Evolutionary conservation across 2,888 invertebrate genomes (phyloP).

Genomic region (Macaria notata): DNA sequence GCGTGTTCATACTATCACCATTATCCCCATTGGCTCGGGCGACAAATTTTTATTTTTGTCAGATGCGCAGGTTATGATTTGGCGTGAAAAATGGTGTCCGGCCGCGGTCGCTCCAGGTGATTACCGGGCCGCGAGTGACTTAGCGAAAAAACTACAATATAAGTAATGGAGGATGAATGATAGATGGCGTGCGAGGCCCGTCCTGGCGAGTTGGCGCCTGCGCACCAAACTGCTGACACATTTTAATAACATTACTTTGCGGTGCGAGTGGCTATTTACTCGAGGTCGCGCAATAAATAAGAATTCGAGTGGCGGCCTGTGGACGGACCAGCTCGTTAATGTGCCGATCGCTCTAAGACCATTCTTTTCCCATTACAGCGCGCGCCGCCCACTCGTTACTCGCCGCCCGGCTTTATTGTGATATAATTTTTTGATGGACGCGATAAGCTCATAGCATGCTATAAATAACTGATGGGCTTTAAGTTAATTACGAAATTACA

Average conservation of each 20-base stretch:
- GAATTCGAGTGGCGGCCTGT: conserved; percentile 67
- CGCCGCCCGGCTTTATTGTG: conserved; percentile 32
- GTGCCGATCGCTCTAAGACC: conserved; percentile 64
- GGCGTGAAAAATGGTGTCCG: conserved; percentile 79
- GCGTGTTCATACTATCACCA: conserved; percentile 72
- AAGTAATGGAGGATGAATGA: conserved; percentile 83
- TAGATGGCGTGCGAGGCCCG: conserved; percentile 69
- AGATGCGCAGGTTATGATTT: conserved; percentile 80
- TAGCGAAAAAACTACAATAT: conserved; percentile 82
- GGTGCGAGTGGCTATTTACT: conserved; percentile 78
- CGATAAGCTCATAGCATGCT: conserved; percentile 27
- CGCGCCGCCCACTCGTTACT: conserved; percentile 33
- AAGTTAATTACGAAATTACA: conserved; percentile 27
- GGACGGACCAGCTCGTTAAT: conserved; percentile 72
- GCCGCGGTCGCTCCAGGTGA: conserved; percentile 79
- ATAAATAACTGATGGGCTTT: conserved; percentile 28
- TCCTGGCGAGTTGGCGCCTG: conserved; percentile 49
- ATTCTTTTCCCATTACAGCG: conserved; percentile 64
- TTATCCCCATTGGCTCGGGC: conserved; percentile 77
- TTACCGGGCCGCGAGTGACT: conserved; percentile 81
- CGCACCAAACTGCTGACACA: conserved; percentile 78
- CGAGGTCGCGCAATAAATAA: conserved; percentile 75
- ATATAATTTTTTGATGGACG: conserved; percentile 34
- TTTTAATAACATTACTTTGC: conserved; percentile 80
- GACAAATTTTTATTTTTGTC: conserved; percentile 81